A percentile compares a stretch with the other conserved stretches of the same genome.
Evolutionary conservation across 2,888 invertebrate species (phyloP).

Genomic region (Schrankia costaestrigalis): DNA sequence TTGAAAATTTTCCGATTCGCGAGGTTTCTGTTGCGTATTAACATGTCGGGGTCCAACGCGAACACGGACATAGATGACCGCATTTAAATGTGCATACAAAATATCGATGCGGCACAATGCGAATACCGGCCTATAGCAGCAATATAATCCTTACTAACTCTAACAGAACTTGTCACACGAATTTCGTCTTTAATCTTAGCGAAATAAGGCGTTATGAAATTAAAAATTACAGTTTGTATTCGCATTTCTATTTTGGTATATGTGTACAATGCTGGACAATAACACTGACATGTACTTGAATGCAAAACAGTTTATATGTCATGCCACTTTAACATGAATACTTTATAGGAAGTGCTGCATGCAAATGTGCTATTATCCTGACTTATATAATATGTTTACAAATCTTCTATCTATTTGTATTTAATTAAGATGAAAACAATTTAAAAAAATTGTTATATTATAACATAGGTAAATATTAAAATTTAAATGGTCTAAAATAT

Average conservation of each 20-base stretch:
- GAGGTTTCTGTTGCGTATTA: conserved; percentile 57
- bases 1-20: conserved; percentile 49
- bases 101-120: conserved; percentile 71
- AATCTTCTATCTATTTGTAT: conserved; percentile 11
- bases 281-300: conserved; percentile 71
- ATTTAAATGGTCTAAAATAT: too few species aligned
- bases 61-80: conserved; percentile 65
- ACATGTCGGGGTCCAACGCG: conserved; percentile 48
- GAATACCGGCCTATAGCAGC: conserved; percentile 56
- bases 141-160: conserved; percentile 27
- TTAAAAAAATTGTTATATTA: too few species aligned
- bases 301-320: conserved; percentile 72
- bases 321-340: conserved; percentile 61
- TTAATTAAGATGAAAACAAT: conserved; percentile 10
- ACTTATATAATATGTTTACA: conserved; percentile 25
- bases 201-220: conserved; percentile 19
- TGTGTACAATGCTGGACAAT: conserved; percentile 66
- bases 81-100: conserved; percentile 78
- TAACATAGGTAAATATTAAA: too few species aligned
- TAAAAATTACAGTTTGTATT: conserved; percentile 10
- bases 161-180: conserved; percentile 19
- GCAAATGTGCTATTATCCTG: conserved; percentile 40
- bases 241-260: conserved; percentile 24
- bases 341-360: conserved; percentile 62
- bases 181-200: conserved; percentile 24